A percentile compares a stretch with the other conserved stretches of the same genome.
Conservation (phyloP, 2,113 vertebrate species). For the Perca fluviatilis region DNA sequence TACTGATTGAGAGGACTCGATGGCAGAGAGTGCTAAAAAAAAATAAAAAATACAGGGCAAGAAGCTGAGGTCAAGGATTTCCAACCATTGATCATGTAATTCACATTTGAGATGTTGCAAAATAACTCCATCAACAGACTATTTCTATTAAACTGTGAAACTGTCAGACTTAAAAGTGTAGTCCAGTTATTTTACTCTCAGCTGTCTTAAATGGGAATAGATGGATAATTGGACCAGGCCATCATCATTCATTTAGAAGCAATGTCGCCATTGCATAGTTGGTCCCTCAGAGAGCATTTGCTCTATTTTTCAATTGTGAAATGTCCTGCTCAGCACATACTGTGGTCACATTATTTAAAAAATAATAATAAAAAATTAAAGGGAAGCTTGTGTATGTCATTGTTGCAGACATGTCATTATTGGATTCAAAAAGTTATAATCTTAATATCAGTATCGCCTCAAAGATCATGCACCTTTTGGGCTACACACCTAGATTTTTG, state of each 20-base stretch:
- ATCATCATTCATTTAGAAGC: neutral
- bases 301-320: slow-evolving; percentile 7
- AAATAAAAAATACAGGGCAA: neutral
- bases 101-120: slow-evolving; percentile 5
- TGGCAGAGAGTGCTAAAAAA: neutral
- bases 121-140: neutral
- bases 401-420: no score
- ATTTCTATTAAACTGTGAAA: slow-evolving; percentile 7
- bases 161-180: neutral
- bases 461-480: neutral
- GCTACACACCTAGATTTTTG: neutral
- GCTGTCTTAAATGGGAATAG: neutral
- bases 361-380: no score
- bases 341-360: neutral
- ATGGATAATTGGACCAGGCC: neutral
- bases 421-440: no score
- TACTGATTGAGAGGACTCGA: neutral
- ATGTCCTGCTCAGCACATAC: neutral
- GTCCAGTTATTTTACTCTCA: neutral
- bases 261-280: neutral
- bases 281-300: neutral
- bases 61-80: slow-evolving; percentile 10
- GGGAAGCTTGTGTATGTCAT: no score
- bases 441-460: neutral
- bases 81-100: neutral